Evolutionary conservation across 2,113 vertebrate genomes (phyloP).

Genomic region (Cariama cristata): DNA sequence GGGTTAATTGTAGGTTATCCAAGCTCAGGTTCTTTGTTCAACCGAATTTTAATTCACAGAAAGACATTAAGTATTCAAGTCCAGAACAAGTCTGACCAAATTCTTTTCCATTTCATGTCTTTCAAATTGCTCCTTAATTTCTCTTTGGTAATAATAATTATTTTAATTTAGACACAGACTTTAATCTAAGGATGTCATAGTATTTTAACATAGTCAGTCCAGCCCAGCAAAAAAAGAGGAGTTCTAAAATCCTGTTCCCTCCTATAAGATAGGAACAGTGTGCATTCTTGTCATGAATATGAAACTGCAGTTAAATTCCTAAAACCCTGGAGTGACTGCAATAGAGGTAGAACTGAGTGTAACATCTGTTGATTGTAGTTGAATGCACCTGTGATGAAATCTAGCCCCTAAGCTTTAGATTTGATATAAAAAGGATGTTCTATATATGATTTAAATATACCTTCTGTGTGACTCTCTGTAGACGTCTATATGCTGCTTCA

Average conservation of each 20-base stretch:
- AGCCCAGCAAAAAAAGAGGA: not conserved
- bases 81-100: not conserved
- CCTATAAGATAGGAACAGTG: not conserved
- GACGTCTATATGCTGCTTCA: not conserved
- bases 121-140: not conserved
- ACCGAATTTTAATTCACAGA: not conserved
- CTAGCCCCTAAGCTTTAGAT: not conserved
- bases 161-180: not conserved
- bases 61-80: not conserved
- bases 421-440: not conserved
- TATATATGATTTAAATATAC: not conserved
- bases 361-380: not conserved
- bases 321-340: not conserved
- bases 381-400: not conserved
- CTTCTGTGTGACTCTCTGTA: not conserved
- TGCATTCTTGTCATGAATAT: not conserved
- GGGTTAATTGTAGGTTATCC: not conserved
- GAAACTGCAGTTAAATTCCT: not conserved
- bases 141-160: not conserved
- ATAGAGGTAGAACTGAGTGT: not conserved
- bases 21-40: not conserved
- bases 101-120: not conserved
- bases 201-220: not conserved
- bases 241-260: not conserved
- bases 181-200: not conserved